Percentiles rank a stretch among this genome's conserved stretches.
Evolutionary conservation across 2,113 vertebrate genomes (phyloP).

Genomic region (Cyrtonyx montezumae): DNA sequence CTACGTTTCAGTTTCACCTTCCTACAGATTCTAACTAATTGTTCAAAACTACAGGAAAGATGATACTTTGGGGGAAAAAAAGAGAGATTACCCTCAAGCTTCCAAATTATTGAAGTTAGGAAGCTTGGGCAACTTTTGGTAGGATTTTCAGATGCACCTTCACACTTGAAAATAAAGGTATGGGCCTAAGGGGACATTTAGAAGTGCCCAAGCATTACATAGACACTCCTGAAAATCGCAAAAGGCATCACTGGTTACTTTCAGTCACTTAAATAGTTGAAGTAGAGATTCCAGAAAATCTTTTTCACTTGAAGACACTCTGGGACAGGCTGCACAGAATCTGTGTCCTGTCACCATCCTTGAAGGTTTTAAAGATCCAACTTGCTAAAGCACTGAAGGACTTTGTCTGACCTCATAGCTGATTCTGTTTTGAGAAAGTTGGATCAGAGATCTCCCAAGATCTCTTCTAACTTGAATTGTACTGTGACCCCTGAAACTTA

Average conservation of each 20-base stretch:
- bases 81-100: neutral
- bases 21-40: neutral
- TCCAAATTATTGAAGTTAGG: neutral
- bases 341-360: neutral
- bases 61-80: neutral
- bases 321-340: neutral
- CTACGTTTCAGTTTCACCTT: neutral
- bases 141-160: neutral
- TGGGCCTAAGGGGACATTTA: neutral
- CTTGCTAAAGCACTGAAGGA: neutral
- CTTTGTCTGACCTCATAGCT: neutral
- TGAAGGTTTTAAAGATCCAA: neutral
- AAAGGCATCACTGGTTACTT: neutral
- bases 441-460: neutral
- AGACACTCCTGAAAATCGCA: neutral
- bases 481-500: neutral
- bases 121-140: neutral
- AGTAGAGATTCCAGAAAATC: neutral
- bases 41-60: neutral
- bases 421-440: neutral
- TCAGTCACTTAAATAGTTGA: neutral
- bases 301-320: neutral
- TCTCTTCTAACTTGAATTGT: neutral
- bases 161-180: neutral
- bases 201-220: neutral